Evolutionary conservation across 2,888 invertebrate genomes (phyloP).

Genomic region (Papilio elwesi): DNA sequence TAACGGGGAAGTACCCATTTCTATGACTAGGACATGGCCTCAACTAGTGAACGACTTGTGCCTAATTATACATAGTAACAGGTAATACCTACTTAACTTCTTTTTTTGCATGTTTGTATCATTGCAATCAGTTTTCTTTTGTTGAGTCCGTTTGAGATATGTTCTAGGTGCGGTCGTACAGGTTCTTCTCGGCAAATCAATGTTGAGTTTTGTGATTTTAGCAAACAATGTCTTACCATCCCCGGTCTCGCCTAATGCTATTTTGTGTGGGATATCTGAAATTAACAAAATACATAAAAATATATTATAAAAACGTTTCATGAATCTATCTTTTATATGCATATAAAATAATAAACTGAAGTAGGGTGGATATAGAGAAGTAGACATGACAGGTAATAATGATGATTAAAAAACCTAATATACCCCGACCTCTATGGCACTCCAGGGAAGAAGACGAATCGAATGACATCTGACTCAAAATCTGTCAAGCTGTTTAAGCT

Average conservation of each 20-base stretch:
- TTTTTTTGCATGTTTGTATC: constrained; percentile 14
- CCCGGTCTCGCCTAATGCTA: constrained; percentile 67
- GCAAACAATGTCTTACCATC: constrained; percentile 71
- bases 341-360: too few relatives aligned
- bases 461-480: too few relatives aligned
- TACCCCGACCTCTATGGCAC: too few relatives aligned
- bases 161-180: background rate
- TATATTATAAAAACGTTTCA: background rate
- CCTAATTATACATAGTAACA: constrained; percentile 25
- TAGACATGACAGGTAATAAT: too few relatives aligned
- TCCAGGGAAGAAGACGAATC: too few relatives aligned
- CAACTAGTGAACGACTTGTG: too few relatives aligned
- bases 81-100: constrained; percentile 15
- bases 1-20: too few relatives aligned
- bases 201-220: constrained; percentile 51
- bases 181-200: background rate
- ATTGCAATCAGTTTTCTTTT: constrained; percentile 7
- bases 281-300: constrained; percentile 37
- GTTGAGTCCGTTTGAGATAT: constrained; percentile 3
- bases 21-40: too few relatives aligned
- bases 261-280: constrained; percentile 74
- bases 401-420: too few relatives aligned
- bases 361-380: too few relatives aligned
- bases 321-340: background rate
- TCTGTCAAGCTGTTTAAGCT: too few relatives aligned